Percentiles rank a stretch among this genome's conserved stretches.
phyloP scores from a whole-genome alignment of 2,113 vertebrate species.

The Syrmaticus mikado region DNA sequence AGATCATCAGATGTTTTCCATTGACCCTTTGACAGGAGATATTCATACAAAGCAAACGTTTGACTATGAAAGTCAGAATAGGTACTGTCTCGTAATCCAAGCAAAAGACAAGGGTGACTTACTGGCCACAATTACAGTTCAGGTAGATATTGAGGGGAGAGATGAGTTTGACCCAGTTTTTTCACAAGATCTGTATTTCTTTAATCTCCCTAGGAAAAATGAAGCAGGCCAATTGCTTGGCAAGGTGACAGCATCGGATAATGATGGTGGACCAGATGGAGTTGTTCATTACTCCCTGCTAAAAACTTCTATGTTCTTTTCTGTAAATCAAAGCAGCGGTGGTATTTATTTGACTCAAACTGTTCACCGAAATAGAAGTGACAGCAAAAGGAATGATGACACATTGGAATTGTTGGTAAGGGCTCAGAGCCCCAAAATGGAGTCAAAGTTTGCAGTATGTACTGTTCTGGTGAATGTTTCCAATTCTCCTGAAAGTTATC shows the following conservation, averaged over 20 bases:
- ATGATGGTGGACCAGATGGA: slow-evolving; percentile 88
- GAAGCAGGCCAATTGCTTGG: slow-evolving; percentile 81
- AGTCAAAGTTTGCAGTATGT: slow-evolving; percentile 84
- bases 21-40: slow-evolving; percentile 88
- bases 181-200: slow-evolving; percentile 86
- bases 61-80: slow-evolving; percentile 86
- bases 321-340: slow-evolving; percentile 86
- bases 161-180: slow-evolving; percentile 95
- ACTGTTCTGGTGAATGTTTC: slow-evolving; percentile 87
- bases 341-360: slow-evolving; percentile 81
- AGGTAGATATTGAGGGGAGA: slow-evolving; percentile 84
- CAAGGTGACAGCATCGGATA: slow-evolving; percentile 87
- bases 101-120: slow-evolving; percentile 88
- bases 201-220: slow-evolving; percentile 80
- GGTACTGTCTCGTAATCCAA: slow-evolving; percentile 87
- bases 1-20: slow-evolving; percentile 84
- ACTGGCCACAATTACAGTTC: slow-evolving; percentile 81
- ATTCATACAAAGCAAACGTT: slow-evolving; percentile 86
- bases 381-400: slow-evolving; percentile 46
- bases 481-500: slow-evolving; percentile 68
- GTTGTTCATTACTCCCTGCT: slow-evolving; percentile 85
- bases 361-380: slow-evolving; percentile 75
- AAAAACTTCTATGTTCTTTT: slow-evolving; percentile 83
- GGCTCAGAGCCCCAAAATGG: slow-evolving; percentile 84
- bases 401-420: slow-evolving; percentile 81